Base-by-base conservation (phyloP, 2,797 vertebrate genomes). In the Sphenopsis melanotis region DNA sequence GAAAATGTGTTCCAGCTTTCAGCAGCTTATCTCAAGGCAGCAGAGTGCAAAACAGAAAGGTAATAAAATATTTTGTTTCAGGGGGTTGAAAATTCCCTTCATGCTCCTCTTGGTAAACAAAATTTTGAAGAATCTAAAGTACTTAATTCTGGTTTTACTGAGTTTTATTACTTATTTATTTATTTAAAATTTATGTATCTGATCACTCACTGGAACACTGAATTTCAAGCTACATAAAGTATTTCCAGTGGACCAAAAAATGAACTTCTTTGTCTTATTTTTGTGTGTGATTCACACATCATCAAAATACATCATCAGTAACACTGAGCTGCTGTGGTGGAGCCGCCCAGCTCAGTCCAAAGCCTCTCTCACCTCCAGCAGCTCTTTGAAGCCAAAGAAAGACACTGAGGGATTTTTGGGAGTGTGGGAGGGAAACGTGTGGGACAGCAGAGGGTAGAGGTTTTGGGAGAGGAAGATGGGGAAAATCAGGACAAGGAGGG, bases 261-360 rank as follows among this genome's bases (percentile, higher is more conserved):
- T 14, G 36, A 12, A 55, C 52, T 75, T 50, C 5, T 77, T 83
- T 60, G 56, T 41, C 34, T 47, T 60, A n/a, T 41, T 50, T 95
- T 41, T 30, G 17, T 36, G 13, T 12, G 39, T 11, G 9, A 52
- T 39, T 92, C 7, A 2, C 47, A 79, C 36, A 44, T 69, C 77
- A 76, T 82, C 66, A 92, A 69, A 75, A 63, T 37, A 30, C 21
- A 1, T 56, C 26, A 44, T 34, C 55, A 27, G 34, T 20, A 89
- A 41, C 14, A 32, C 46, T 7, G 10, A 66, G 80, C 29, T 47
- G 34, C 26, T 61, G 9, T 41, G 0, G 0, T 0, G 5, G 66
- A 83, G 59, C 56, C 0, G 0, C 23, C 55, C 61, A 52, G 47
- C 39, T 72, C 63, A 41, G 9, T 2, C 6, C 59, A 77, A 89